Base-by-base conservation (phyloP, 2,797 vertebrate species). In the Neopelma chrysocephalum region DNA sequence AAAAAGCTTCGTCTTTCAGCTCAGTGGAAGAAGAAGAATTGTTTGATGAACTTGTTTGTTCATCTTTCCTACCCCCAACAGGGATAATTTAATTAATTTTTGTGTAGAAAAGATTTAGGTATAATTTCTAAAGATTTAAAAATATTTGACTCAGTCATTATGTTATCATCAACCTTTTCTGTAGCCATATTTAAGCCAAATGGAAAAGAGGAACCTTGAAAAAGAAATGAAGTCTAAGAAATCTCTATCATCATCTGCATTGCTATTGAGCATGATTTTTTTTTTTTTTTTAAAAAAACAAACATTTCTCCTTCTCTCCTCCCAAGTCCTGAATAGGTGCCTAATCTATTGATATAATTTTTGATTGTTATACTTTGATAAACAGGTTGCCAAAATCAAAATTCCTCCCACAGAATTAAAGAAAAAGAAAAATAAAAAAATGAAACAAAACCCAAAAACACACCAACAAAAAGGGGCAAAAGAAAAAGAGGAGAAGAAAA, bases 381-480 rank as follows among this genome's bases (percentile, higher is more conserved):
- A 66, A 64, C 6, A 14, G 25, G 16, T 8, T 88, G 32, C 18
- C 34, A 82, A 73, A 85, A 70, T 11, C 32, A 90, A 71, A 83
- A 31, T 45, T 47, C 25, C 7, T 34, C 18, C 8, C 2, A 25
- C 5, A 75, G 19, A 21, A 64, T 9, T 31, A 51, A 15, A 70
- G 60, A 48, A 36, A 43, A 16, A 29, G 22, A 13, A 27, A 31
- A 34, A 75, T 10, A 8, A 40, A 51, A 11, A 6, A 36, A 65
- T 13, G 1, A 10, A 27, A 69, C 1, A 42, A n/a, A 51, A 31
- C 0, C 1, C 25, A 12, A 21, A 65, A 34, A 13, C 22, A 25
- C 4, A 40, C 10, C 15, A 84, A 38, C 6, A 61, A 75, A 68
- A 54, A 34, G 3, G 45, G 18, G 22, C 17, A 29, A 23, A 76